Evolutionary conservation across 2,797 vertebrate species (phyloP).

Genomic region (Phalloptychus januarius): DNA sequence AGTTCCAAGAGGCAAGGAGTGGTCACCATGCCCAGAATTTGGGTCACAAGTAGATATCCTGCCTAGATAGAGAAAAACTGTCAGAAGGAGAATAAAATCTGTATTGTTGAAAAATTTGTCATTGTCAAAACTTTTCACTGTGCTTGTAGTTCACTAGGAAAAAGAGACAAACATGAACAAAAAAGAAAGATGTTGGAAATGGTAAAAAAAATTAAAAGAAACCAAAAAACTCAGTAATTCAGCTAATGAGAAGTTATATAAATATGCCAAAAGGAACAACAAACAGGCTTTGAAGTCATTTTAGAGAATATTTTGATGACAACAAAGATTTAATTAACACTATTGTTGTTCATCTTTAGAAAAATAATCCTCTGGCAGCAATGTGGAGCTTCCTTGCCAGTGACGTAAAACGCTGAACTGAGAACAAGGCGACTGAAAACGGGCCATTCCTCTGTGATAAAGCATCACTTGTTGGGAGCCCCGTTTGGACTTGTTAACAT

Average conservation of each 20-base stretch:
- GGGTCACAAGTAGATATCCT: background rate
- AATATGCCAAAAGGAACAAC: background rate
- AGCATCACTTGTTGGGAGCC: slow-evolving; percentile 22
- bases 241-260: background rate
- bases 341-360: slow-evolving; percentile 12
- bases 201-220: background rate
- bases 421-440: slow-evolving; percentile 37
- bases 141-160: background rate
- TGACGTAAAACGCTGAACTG: slow-evolving; percentile 28
- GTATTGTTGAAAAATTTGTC: background rate
- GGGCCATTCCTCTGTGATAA: slow-evolving; percentile 24
- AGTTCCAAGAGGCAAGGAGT: background rate
- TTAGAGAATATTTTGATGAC: slow-evolving; percentile 18
- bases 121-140: background rate
- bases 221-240: background rate
- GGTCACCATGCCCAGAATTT: background rate
- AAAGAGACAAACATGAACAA: background rate
- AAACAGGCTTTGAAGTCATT: slow-evolving; percentile 11
- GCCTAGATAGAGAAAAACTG: background rate
- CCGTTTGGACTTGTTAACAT: slow-evolving; percentile 42
- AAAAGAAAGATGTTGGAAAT: background rate
- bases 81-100: background rate
- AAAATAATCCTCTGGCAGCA: slow-evolving; percentile 34
- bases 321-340: slow-evolving; percentile 39
- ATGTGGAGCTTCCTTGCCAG: slow-evolving; percentile 29